Percentiles rank a stretch among this genome's conserved stretches.
These are phyloP conservation scores for Hirtodrosophila cameraria DNA, from an alignment of 2,888 invertebrate species.

Conservation along the genomic window DNA sequence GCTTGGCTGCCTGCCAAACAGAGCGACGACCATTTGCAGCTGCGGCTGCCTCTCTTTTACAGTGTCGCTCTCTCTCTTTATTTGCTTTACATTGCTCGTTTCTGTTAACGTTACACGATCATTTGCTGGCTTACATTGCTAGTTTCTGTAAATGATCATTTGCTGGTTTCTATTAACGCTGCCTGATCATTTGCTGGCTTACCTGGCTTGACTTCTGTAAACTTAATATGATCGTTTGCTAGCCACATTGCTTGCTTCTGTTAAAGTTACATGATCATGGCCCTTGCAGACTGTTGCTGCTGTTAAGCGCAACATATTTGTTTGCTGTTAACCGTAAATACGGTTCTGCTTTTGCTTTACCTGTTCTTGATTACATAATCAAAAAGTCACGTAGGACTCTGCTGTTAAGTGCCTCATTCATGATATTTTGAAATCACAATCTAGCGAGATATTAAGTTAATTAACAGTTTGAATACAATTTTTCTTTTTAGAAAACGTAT, in stretches of 20 bases:
- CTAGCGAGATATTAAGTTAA: too few species aligned
- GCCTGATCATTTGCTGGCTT: conserved; percentile 3
- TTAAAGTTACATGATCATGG: conserved; percentile 21
- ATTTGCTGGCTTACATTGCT: background rate
- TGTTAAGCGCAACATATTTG: background rate
- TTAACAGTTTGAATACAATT: too few species aligned
- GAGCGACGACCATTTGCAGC: conserved; percentile 7
- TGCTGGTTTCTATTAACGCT: background rate
- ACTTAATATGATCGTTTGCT: conserved; percentile 18
- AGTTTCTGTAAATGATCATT: conserved; percentile 22
- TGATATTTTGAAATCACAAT: too few species aligned
- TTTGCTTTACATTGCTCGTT: conserved; percentile 4
- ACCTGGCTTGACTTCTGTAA: conserved; percentile 9
- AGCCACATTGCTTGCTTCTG: conserved; percentile 7
- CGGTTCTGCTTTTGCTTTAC: background rate
- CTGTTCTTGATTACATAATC: conserved; percentile 12
- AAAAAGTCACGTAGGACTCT: background rate
- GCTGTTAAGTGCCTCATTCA: background rate
- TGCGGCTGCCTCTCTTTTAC: background rate
- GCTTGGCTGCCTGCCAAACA: conserved; percentile 48
- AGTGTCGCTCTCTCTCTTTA: background rate
- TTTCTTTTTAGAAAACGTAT: too few species aligned
- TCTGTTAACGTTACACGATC: conserved; percentile 27
- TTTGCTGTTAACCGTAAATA: background rate
- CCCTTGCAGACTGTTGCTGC: background rate